Evolutionary conservation across 1,140 invertebrate genomes (phyloP).

Genomic region (Matsumurasca onukii): DNA sequence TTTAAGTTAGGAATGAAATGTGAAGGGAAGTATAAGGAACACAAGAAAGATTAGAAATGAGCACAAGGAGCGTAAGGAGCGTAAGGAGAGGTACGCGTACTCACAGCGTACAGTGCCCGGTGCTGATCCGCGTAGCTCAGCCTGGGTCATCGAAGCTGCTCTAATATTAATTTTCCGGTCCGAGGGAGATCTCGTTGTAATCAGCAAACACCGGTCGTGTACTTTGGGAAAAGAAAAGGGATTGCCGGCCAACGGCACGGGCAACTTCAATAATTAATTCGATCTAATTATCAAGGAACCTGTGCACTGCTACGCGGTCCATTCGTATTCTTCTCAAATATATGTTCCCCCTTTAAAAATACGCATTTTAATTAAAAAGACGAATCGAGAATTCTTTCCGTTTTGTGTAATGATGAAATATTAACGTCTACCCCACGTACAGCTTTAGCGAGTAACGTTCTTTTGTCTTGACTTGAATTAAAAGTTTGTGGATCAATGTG

Average conservation of each 20-base stretch:
- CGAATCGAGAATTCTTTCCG: background rate
- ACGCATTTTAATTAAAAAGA: background rate
- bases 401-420: background rate
- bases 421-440: background rate
- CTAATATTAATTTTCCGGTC: constrained; percentile 1
- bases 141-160: background rate
- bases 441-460: background rate
- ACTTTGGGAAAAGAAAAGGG: background rate
- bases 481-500: background rate
- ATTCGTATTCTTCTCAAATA: background rate
- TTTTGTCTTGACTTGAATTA: background rate
- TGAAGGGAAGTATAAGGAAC: background rate
- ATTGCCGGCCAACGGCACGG: background rate
- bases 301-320: background rate
- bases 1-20: background rate
- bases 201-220: background rate
- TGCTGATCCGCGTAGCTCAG: too few relatives aligned
- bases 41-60: background rate
- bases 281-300: background rate
- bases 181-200: background rate
- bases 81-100: background rate
- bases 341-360: background rate
- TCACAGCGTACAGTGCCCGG: background rate
- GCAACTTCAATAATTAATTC: background rate
- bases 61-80: background rate